Evolutionary conservation across 2,888 invertebrate species (phyloP).

Genomic region (Drosophila testacea): DNA sequence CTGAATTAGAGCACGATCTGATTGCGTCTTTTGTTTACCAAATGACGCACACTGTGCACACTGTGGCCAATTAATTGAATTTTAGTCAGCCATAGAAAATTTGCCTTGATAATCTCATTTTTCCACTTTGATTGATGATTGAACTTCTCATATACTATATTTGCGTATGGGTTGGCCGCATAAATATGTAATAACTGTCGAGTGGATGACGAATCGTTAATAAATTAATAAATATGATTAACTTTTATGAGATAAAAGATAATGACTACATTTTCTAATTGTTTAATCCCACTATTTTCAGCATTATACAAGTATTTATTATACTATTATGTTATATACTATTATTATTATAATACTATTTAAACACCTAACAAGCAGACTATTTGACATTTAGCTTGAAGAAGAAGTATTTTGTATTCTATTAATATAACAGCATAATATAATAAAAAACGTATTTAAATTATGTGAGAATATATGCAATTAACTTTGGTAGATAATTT

Average conservation of each 20-base stretch:
- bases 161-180: constrained; percentile 31
- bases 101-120: constrained; percentile 38
- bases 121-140: constrained; percentile 45
- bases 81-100: constrained; percentile 48
- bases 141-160: background rate
- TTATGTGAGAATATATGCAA: background rate
- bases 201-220: constrained; percentile 26
- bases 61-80: constrained; percentile 67
- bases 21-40: constrained; percentile 66
- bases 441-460: background rate
- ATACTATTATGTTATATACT: too few species aligned
- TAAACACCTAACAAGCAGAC: background rate
- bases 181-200: constrained; percentile 7
- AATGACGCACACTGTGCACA: constrained; percentile 67
- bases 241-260: constrained; percentile 1
- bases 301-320: background rate
- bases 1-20: constrained; percentile 74
- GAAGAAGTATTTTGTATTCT: background rate
- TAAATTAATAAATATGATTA: constrained; percentile 8
- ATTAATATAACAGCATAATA: background rate
- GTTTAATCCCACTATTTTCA: background rate
- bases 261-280: background rate
- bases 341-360: too few species aligned
- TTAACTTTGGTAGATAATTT: too few species aligned
- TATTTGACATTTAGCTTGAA: background rate